These are phyloP conservation scores for Papilio demoleus DNA, from an alignment of 2,888 invertebrate species.

Conservation along the genomic window DNA sequence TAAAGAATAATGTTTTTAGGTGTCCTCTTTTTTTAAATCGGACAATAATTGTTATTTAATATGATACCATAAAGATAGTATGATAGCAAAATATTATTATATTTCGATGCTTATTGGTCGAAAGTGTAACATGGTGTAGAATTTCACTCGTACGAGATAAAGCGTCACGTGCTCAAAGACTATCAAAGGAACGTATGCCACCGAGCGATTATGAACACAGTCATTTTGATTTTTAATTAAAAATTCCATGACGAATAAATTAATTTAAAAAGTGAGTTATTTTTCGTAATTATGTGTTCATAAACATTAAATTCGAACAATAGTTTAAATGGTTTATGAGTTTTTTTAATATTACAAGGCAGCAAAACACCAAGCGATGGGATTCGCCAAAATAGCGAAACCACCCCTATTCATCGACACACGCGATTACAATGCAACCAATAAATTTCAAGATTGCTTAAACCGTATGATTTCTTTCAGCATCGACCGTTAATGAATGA, in stretches of 20 bases:
- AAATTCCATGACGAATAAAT: neutral
- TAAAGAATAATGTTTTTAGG: neutral
- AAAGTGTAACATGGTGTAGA: conserved; percentile 15
- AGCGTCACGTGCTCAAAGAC: conserved; percentile 35
- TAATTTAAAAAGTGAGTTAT: neutral
- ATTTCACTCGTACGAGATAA: conserved; percentile 34
- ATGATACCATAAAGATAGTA: neutral
- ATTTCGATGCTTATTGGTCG: conserved; percentile 13
- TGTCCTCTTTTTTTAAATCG: neutral
- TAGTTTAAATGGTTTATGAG: no score
- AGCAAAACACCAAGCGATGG: no score
- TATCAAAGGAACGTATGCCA: conserved; percentile 28
- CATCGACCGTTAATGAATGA: no score
- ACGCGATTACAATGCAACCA: no score
- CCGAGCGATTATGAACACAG: neutral
- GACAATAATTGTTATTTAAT: neutral
- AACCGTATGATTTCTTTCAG: no score
- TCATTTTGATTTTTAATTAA: neutral
- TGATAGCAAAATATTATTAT: neutral
- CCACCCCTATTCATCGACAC: no score
- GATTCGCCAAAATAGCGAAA: no score
- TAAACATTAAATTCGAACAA: no score
- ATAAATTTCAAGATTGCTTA: no score
- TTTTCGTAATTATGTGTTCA: no score
- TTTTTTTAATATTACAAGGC: no score